Evolutionary conservation across 2,797 vertebrate genomes (phyloP).

Genomic region (Rhinophrynus dorsalis): DNA sequence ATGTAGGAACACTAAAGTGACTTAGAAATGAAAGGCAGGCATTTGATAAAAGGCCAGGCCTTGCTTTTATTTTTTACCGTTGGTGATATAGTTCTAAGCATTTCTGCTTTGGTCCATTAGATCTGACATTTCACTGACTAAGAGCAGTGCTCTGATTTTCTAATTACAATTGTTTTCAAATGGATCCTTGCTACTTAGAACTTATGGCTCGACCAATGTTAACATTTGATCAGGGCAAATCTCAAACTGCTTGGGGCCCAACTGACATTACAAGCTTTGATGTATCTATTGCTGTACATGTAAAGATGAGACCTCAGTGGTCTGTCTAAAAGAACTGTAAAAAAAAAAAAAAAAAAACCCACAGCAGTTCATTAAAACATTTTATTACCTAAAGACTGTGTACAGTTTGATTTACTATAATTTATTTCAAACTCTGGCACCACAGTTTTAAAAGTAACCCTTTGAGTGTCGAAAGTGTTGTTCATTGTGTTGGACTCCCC

Average conservation of each 20-base stretch:
- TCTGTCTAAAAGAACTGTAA: background rate
- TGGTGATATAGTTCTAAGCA: background rate
- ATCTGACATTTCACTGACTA: conserved; percentile 3
- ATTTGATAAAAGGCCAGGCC: too few relatives aligned
- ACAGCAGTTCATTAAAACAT: conserved; percentile 35
- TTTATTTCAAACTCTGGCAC: background rate
- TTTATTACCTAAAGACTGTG: background rate
- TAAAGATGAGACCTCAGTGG: conserved; percentile 19
- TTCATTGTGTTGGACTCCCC: too few relatives aligned
- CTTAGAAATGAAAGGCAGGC: too few relatives aligned
- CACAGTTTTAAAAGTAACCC: background rate
- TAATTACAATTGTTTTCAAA: conserved; percentile 23
- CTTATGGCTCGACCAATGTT: conserved; percentile 23
- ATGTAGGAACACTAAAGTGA: too few relatives aligned
- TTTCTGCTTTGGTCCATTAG: background rate
- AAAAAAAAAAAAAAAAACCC: too few relatives aligned
- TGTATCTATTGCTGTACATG: conserved; percentile 17
- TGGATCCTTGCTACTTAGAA: conserved; percentile 16
- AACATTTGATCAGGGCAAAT: conserved; percentile 24
- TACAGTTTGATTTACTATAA: conserved; percentile 9
- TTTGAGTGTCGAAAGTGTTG: too few relatives aligned
- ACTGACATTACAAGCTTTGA: conserved; percentile 19
- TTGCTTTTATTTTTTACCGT: background rate
- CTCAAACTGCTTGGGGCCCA: conserved; percentile 13
- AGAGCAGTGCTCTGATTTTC: background rate